These are phyloP conservation scores for Rhizoglyphus robini DNA, from an alignment of 1,140 invertebrate genomes.

Conservation along the genomic window DNA sequence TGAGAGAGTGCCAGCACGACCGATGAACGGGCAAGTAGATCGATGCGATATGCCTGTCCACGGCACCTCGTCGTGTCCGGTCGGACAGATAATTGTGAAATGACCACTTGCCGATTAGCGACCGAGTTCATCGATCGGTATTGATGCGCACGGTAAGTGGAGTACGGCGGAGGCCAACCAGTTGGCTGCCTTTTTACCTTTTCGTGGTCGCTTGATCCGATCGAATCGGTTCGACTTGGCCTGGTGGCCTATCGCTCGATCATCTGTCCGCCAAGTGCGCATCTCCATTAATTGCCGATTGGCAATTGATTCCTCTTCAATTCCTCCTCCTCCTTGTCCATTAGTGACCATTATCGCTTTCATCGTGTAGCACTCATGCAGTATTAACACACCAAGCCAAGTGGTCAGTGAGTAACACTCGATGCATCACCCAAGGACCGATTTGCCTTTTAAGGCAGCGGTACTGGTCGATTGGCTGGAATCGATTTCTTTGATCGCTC, in stretches of 20 bases:
- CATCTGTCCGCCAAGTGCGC: neutral
- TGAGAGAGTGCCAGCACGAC: no score
- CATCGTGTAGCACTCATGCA: neutral
- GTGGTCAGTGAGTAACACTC: neutral
- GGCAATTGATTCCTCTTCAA: neutral
- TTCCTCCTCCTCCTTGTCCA: neutral
- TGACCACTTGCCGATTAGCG: no score
- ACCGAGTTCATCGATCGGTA: no score
- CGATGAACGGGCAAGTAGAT: neutral
- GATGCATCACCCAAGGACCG: neutral
- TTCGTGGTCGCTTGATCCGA: neutral
- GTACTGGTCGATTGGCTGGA: no score
- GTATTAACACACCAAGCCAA: no score
- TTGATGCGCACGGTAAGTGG: no score
- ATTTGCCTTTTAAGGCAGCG: no score
- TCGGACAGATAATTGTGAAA: neutral
- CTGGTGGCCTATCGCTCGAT: no score
- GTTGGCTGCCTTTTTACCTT: neutral
- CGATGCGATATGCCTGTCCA: neutral
- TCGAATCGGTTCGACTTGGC: neutral
- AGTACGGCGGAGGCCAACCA: no score
- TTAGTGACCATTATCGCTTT: constrained; percentile 10
- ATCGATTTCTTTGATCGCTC: neutral
- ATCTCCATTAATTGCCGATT: neutral
- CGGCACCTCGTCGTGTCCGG: neutral